Base-by-base conservation (phyloP, 2,888 invertebrate genomes). In the Zaprionus bogoriensis region DNA sequence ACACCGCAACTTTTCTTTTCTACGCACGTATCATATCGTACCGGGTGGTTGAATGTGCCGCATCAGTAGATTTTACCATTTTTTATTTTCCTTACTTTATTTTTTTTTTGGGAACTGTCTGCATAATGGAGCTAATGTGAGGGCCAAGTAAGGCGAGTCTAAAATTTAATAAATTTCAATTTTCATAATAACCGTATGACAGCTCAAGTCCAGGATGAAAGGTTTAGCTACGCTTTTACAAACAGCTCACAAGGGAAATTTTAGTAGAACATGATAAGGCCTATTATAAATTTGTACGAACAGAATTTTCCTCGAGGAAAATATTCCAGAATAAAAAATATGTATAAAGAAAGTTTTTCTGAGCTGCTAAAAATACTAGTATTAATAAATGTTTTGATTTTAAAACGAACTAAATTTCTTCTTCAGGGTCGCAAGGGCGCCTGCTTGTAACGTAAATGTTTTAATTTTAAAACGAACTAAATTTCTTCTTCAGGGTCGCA, bases 1-100 rank as follows among this genome's bases (percentile, higher is more conserved):
- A 85, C 85, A 80, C 80, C 85, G 54, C 79, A 85, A 63, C 28
- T 65, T 63, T 67, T 60, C 38, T 67, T 60, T 30, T 46, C 47
- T 58, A 55, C 41, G 20, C 38, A 19, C 46, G 39, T 51, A n/a
- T n/a, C n/a, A n/a, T n/a, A n/a, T n/a, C n/a, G n/a, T n/a, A n/a
- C 44, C 36, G 38, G 67, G 75, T 68, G 74, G 71, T 71, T 80
- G 64, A 38, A 60, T 45, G 51, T 14, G 36, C n/a, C 39, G 50
- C 45, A 17, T 48, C 28, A 27, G 19, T 23, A 14, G 28, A 12
- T 36, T 3, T 36, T 36, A n/a, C 32, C 32, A 14, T 7, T 36
- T 36, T 36, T 32, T 7, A 2, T 27, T 27, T 27, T 27, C 10
- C 10, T 27, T 2, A 3, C 32, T 53, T 36, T 58, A 53, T 38